A percentile compares a stretch with the other conserved stretches of the same genome.
Evolutionary conservation across 2,888 invertebrate species (phyloP).

Genomic region (Cenopis cana): DNA sequence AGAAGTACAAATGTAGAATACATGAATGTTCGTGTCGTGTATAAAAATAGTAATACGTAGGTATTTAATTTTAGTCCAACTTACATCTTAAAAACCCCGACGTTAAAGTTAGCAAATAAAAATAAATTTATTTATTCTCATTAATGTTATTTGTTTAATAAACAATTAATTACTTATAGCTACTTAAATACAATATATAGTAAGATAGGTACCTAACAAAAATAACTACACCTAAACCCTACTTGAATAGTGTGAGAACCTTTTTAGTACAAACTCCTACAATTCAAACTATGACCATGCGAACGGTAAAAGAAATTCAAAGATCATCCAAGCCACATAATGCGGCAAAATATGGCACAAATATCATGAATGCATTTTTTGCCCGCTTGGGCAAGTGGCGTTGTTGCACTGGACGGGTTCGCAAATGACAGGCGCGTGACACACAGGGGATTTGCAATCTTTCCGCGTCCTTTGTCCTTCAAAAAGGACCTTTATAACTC

Average conservation of each 20-base stretch:
- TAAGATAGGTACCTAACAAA: not conserved
- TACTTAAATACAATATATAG: not conserved
- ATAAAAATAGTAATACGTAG: too few species aligned
- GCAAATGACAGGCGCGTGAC: slow-evolving; percentile 52
- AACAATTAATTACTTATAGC: too few species aligned
- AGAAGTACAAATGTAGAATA: too few species aligned
- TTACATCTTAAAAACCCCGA: too few species aligned
- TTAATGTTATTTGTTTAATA: too few species aligned
- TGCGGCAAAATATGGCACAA: slow-evolving; percentile 37
- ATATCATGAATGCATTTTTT: slow-evolving; percentile 41
- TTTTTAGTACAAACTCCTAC: not conserved
- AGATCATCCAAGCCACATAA: slow-evolving; percentile 19
- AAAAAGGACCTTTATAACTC: slow-evolving; percentile 10
- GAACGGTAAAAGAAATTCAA: slow-evolving; percentile 28
- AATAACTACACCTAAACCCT: not conserved
- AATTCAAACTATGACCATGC: slow-evolving; percentile 3
- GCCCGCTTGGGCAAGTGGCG: slow-evolving; percentile 39
- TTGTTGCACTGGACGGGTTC: slow-evolving; percentile 52
- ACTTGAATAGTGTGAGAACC: slow-evolving; percentile 7
- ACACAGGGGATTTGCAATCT: slow-evolving; percentile 41
- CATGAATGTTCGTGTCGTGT: too few species aligned
- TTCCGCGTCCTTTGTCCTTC: slow-evolving; percentile 5
- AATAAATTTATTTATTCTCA: too few species aligned
- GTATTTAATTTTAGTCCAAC: too few species aligned
- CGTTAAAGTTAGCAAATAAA: too few species aligned